Conservation (phyloP, 2,888 invertebrate genomes). For the Pseudolycoriella hygida region DNA sequence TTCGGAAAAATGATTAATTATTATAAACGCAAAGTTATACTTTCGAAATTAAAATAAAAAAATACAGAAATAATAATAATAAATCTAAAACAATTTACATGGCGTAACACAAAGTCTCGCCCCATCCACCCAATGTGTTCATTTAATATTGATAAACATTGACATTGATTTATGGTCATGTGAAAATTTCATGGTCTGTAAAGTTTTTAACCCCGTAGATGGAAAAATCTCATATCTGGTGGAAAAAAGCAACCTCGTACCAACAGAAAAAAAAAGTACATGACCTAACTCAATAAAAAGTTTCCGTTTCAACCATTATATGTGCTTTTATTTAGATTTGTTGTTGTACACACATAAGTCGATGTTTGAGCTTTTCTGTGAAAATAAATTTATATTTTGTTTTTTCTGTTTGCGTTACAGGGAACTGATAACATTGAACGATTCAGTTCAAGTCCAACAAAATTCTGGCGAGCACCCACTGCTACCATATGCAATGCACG, state of each 20-base stretch:
- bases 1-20: not conserved
- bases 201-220: not conserved
- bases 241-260: no score
- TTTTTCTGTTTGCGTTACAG: slow-evolving; percentile 2
- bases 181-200: not conserved
- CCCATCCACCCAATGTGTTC: slow-evolving; percentile 1
- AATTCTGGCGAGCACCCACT: slow-evolving; percentile 4
- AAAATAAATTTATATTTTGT: not conserved
- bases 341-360: no score
- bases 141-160: slow-evolving; percentile 7
- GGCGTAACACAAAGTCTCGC: no score
- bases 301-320: not conserved
- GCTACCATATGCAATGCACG: not conserved
- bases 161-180: slow-evolving; percentile 6
- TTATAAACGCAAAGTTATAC: not conserved
- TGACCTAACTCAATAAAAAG: not conserved
- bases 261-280: not conserved
- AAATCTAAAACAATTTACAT: no score
- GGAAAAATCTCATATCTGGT: not conserved
- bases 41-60: not conserved
- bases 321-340: no score
- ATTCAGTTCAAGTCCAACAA: slow-evolving; percentile 4
- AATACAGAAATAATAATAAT: no score
- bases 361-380: no score
- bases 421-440: slow-evolving; percentile 7